Conservation (phyloP, 2,113 vertebrate genomes). For the Leucopsar rothschildi region DNA sequence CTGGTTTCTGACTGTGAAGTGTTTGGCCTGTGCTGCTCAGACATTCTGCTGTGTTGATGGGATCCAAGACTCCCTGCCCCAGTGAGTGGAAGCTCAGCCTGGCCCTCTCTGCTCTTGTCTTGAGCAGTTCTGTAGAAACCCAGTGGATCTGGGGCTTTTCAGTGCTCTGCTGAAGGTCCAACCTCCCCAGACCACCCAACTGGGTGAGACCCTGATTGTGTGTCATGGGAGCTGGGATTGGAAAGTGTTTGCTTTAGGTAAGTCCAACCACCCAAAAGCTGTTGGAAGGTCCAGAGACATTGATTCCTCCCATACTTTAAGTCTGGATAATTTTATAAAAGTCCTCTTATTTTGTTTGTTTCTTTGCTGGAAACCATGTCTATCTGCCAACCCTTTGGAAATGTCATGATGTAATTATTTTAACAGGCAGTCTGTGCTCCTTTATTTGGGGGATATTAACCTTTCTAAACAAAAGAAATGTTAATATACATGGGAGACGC, state of each 20-base stretch:
- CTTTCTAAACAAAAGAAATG: conserved; percentile 83
- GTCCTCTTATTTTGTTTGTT: conserved; percentile 67
- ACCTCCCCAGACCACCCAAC: fast-evolving
- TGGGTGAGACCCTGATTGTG: fast-evolving
- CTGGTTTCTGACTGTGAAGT: fast-evolving
- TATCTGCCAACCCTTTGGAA: conserved; percentile 76
- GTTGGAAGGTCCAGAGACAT: background rate
- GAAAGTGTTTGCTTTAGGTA: background rate
- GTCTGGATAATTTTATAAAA: conserved; percentile 24
- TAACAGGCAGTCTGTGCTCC: conserved; percentile 81
- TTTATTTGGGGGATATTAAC: conserved; percentile 86
- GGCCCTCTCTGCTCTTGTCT: background rate
- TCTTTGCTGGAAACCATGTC: conserved; percentile 66
- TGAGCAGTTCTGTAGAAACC: fast-evolving
- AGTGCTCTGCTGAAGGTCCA: background rate
- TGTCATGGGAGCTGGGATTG: background rate
- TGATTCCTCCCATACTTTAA: background rate
- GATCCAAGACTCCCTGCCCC: fast-evolving
- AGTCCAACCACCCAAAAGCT: background rate
- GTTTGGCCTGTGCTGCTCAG: fast-evolving
- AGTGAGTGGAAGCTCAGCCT: fast-evolving
- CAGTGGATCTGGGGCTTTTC: background rate
- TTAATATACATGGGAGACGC: conserved; percentile 77
- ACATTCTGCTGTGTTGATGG: fast-evolving
- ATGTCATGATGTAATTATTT: conserved; percentile 85